Evolutionary conservation across 2,888 invertebrate species (phyloP).

Genomic region (Micoletzkya japonica): DNA sequence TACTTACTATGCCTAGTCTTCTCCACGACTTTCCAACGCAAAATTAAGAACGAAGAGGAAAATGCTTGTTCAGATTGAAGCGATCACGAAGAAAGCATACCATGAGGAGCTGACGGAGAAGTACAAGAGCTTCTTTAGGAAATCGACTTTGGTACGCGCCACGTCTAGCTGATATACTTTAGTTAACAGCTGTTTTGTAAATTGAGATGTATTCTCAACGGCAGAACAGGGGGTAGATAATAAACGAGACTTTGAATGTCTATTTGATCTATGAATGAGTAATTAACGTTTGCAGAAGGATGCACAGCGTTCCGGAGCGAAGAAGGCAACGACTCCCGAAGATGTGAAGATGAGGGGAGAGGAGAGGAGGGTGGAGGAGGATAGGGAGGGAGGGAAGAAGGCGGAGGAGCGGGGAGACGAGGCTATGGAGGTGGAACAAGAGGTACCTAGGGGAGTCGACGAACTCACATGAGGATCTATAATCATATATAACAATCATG

Average conservation of each 20-base stretch:
- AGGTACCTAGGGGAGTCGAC: background rate
- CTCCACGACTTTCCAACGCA: too few species aligned
- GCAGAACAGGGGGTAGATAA: too few species aligned
- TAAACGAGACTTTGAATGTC: too few species aligned
- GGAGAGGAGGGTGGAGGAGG: conserved; percentile 7
- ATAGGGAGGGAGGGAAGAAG: background rate
- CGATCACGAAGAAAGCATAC: conserved; percentile 18
- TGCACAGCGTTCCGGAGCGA: background rate
- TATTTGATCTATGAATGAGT: too few species aligned
- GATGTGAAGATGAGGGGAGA: background rate
- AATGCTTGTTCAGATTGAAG: too few species aligned
- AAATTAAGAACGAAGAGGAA: too few species aligned
- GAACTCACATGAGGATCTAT: background rate
- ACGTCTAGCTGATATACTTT: too few species aligned
- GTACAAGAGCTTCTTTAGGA: conserved; percentile 7
- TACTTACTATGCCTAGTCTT: too few species aligned
- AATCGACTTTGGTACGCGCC: too few species aligned
- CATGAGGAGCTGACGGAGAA: background rate
- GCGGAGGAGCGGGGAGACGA: conserved; percentile 3
- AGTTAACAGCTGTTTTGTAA: too few species aligned
- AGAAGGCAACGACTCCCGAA: background rate
- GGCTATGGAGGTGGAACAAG: conserved; percentile 14
- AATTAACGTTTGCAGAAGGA: too few species aligned
- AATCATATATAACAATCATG: background rate
- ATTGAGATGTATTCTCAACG: too few species aligned